These are phyloP conservation scores for Hydrolagus affinis DNA, from an alignment of 2,113 vertebrate species.

Conservation along the genomic window DNA sequence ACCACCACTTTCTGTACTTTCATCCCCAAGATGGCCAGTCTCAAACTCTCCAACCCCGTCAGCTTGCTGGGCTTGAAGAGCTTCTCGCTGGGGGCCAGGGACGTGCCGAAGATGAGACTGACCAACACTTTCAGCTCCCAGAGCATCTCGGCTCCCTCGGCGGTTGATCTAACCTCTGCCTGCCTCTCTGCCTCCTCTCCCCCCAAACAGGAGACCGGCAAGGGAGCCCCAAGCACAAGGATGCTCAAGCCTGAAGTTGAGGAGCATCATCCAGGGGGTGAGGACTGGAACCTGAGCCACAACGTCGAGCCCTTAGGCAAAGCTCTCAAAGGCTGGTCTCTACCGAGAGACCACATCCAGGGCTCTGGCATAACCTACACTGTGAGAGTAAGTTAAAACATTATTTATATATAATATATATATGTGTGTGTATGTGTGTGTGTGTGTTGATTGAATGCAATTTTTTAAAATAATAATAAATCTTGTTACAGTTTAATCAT, in stretches of 20 bases:
- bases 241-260: slow-evolving; percentile 15
- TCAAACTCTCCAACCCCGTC: slow-evolving; percentile 66
- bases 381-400: slow-evolving; percentile 55
- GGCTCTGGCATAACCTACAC: slow-evolving; percentile 50
- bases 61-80: slow-evolving; percentile 56
- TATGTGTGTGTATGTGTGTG: no score
- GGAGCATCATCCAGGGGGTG: not conserved
- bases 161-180: slow-evolving; percentile 44
- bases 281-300: not conserved
- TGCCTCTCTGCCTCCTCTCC: slow-evolving; percentile 46
- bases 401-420: no score
- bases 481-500: no score
- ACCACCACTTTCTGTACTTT: slow-evolving; percentile 66
- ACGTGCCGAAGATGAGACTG: slow-evolving; percentile 56
- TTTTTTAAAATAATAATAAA: no score
- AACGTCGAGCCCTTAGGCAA: slow-evolving; percentile 33
- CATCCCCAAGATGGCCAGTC: slow-evolving; percentile 70
- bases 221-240: not conserved
- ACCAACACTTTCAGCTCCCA: slow-evolving; percentile 47
- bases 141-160: slow-evolving; percentile 45
- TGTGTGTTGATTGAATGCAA: no score
- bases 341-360: slow-evolving; percentile 34
- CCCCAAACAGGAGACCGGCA: slow-evolving; percentile 38
- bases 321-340: slow-evolving; percentile 36
- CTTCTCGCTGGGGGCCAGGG: slow-evolving; percentile 57